Evolutionary conservation across 2,113 vertebrate genomes (phyloP).

Genomic region (Dryoscopus gambensis): DNA sequence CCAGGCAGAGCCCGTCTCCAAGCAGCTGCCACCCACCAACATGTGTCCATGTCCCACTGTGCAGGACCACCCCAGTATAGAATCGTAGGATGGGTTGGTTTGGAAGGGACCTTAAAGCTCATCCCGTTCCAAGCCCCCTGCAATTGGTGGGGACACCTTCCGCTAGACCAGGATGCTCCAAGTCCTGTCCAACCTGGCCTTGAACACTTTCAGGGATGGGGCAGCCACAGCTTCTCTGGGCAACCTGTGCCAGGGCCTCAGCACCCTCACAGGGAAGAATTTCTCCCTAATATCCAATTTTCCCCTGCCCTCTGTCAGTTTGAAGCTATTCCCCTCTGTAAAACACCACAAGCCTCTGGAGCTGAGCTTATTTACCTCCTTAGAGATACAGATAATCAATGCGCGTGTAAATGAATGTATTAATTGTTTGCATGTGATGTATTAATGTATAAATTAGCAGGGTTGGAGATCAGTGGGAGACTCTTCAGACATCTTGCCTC

Average conservation of each 20-base stretch:
- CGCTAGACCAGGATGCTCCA: neutral
- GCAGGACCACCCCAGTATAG: neutral
- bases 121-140: neutral
- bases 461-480: neutral
- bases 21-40: accelerated
- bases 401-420: neutral
- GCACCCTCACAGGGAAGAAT: neutral
- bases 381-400: neutral
- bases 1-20: neutral
- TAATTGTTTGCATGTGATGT: neutral
- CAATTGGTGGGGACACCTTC: neutral
- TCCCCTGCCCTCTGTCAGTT: neutral
- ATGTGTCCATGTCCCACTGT: accelerated
- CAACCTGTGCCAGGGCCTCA: neutral
- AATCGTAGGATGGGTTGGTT: neutral
- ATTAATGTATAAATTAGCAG: neutral
- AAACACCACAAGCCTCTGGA: neutral
- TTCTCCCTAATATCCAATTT: neutral
- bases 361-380: neutral
- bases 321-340: neutral
- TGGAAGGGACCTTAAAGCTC: neutral
- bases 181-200: accelerated
- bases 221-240: neutral
- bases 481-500: neutral
- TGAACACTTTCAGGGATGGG: no score